These are phyloP conservation scores for Lagocephalus sceleratus DNA, from an alignment of 2,797 vertebrate genomes.

Conservation along the genomic window DNA sequence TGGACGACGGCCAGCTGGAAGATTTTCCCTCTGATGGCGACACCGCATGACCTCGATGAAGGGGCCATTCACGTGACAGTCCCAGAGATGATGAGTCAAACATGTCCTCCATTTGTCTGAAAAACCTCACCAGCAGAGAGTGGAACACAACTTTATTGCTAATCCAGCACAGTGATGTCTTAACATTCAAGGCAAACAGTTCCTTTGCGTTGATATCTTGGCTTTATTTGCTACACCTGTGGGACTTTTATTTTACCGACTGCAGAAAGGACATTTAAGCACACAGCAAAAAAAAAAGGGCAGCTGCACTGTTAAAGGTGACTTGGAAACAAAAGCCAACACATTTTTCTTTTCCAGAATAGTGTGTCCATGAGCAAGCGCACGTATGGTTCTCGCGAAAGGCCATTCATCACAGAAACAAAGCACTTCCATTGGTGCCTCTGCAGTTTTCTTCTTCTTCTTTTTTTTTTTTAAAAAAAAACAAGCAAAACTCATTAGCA, in stretches of 20 bases:
- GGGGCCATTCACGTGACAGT: conserved; percentile 21
- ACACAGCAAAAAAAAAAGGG: conserved; percentile 43
- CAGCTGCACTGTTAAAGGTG: conserved; percentile 28
- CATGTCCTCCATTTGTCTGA: conserved; percentile 22
- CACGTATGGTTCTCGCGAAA: conserved; percentile 71
- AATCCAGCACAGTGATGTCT: conserved; percentile 17
- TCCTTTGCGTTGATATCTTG: too few species aligned
- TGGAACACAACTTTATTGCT: conserved; percentile 10
- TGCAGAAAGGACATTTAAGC: conserved; percentile 65
- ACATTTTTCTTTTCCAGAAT: conserved; percentile 26
- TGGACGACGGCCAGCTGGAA: conserved; percentile 63
- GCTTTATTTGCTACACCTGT: conserved; percentile 4
- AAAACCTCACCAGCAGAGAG: neutral
- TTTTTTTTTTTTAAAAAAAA: conserved; percentile 20
- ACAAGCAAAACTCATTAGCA: conserved; percentile 58
- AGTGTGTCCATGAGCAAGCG: conserved; percentile 61
- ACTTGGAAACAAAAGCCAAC: conserved; percentile 41
- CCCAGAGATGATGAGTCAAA: conserved; percentile 10
- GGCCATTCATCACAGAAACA: conserved; percentile 65
- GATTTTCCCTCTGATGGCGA: conserved; percentile 61
- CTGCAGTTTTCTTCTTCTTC: conserved; percentile 9
- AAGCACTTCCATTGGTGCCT: conserved; percentile 27
- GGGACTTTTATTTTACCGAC: conserved; percentile 57
- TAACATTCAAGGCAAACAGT: conserved; percentile 21
- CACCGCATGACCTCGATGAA: conserved; percentile 50